phyloP scores from a whole-genome alignment of 2,797 vertebrate genomes.

The Pseudochaenichthys georgianus region DNA sequence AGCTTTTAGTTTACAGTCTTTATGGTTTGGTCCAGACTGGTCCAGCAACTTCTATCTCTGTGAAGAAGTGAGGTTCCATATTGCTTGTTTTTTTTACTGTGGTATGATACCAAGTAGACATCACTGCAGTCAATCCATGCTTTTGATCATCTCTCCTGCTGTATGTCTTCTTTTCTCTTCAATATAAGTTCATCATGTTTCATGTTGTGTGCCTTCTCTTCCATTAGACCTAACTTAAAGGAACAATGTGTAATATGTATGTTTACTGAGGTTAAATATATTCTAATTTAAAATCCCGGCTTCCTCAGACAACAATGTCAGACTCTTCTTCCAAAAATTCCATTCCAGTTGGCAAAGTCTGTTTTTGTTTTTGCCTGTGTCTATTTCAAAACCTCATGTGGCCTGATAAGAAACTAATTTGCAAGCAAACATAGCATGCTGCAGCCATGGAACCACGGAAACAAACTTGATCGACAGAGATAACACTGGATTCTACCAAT shows the following conservation, averaged over 20 bases:
- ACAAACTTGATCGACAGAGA: too few species aligned
- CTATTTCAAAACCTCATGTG: too few species aligned
- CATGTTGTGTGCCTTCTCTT: slow-evolving; percentile 60
- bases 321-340: too few species aligned
- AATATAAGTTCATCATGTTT: slow-evolving; percentile 27
- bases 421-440: too few species aligned
- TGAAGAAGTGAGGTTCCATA: slow-evolving; percentile 19
- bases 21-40: slow-evolving; percentile 13
- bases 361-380: too few species aligned
- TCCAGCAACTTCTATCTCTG: background rate
- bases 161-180: slow-evolving; percentile 31
- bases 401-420: too few species aligned
- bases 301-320: too few species aligned
- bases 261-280: too few species aligned
- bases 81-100: slow-evolving; percentile 24
- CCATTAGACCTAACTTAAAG: background rate
- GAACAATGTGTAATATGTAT: too few species aligned
- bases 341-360: too few species aligned
- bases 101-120: slow-evolving; percentile 8
- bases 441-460: too few species aligned
- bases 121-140: slow-evolving; percentile 7
- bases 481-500: background rate
- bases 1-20: slow-evolving; percentile 39
- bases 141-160: slow-evolving; percentile 13
- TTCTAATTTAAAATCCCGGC: too few species aligned